These are phyloP conservation scores for Agapostemon virescens DNA, from an alignment of 2,888 invertebrate genomes.

Conservation along the genomic window DNA sequence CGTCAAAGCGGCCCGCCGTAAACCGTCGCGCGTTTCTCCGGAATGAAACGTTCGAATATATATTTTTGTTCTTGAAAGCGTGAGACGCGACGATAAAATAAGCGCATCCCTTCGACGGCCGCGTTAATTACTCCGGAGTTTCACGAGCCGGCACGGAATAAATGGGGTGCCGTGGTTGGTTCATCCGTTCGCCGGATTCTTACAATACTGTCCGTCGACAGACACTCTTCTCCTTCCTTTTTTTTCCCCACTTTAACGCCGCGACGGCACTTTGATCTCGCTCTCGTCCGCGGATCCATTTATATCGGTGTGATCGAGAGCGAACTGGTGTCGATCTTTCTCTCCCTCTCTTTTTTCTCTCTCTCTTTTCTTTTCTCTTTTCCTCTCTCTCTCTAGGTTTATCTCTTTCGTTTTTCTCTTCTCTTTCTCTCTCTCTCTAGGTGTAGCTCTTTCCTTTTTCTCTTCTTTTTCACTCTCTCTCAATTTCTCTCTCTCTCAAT, in stretches of 20 bases:
- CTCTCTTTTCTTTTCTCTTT: too few relatives aligned
- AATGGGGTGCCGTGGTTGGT: conserved; percentile 33
- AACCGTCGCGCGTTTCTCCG: background rate
- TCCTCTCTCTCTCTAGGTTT: too few relatives aligned
- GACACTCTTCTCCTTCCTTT: conserved; percentile 6
- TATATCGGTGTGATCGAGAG: conserved; percentile 38
- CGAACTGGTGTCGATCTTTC: conserved; percentile 8
- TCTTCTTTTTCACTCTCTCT: too few relatives aligned
- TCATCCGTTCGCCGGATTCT: conserved; percentile 41
- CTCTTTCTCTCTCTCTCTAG: too few relatives aligned
- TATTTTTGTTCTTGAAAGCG: background rate
- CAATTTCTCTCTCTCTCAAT: too few relatives aligned
- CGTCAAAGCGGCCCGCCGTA: background rate
- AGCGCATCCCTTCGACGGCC: conserved; percentile 33
- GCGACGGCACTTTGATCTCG: conserved; percentile 46
- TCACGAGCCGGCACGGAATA: conserved; percentile 46
- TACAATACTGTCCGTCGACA: conserved; percentile 29
- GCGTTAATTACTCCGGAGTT: conserved; percentile 67
- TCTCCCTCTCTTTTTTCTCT: background rate
- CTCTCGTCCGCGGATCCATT: conserved; percentile 31
- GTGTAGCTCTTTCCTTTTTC: too few relatives aligned
- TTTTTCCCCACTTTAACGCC: conserved; percentile 18
- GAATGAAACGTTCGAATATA: conserved; percentile 8
- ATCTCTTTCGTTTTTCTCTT: too few relatives aligned
- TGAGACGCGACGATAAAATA: conserved; percentile 25